Conservation (phyloP, 1,140 invertebrate genomes). For the Steinernema khuongi region DNA sequence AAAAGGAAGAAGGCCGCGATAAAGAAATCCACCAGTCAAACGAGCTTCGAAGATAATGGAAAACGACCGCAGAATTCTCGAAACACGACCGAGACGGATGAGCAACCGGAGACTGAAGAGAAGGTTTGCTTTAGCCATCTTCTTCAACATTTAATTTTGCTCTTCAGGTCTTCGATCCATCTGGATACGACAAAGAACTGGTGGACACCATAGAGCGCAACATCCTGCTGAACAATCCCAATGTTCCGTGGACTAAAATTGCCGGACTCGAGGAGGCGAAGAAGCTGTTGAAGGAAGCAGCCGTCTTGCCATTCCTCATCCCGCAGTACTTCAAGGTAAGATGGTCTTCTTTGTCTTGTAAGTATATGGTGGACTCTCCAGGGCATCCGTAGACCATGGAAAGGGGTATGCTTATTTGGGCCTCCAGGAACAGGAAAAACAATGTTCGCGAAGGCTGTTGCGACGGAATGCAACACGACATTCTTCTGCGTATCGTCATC, state of each 20-base stretch:
- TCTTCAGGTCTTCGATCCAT: neutral
- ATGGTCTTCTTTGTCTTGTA: constrained; percentile 70
- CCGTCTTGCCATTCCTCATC: constrained; percentile 94
- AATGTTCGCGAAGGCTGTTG: constrained; percentile 96
- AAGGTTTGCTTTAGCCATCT: neutral
- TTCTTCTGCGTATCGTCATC: constrained; percentile 99
- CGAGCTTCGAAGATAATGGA: neutral
- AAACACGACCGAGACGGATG: neutral
- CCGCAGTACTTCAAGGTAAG: constrained; percentile 84
- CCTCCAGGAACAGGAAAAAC: constrained; percentile 98
- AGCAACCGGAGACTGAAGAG: neutral
- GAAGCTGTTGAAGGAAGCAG: constrained; percentile 87
- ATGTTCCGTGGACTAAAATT: constrained; percentile 91
- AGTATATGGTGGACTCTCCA: constrained; percentile 20
- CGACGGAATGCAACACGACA: constrained; percentile 96
- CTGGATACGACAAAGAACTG: neutral
- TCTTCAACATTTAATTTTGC: neutral
- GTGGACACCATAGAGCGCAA: constrained; percentile 68
- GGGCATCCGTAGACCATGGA: constrained; percentile 57
- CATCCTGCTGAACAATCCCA: constrained; percentile 94
- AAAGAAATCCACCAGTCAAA: constrained; percentile 25
- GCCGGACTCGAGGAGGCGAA: constrained; percentile 92
- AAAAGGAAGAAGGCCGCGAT: constrained; percentile 64
- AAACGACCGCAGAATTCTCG: neutral
- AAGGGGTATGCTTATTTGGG: constrained; percentile 65